Evolutionary conservation across 2,113 vertebrate species (phyloP).

Genomic region (Tympanuchus pallidicinctus): DNA sequence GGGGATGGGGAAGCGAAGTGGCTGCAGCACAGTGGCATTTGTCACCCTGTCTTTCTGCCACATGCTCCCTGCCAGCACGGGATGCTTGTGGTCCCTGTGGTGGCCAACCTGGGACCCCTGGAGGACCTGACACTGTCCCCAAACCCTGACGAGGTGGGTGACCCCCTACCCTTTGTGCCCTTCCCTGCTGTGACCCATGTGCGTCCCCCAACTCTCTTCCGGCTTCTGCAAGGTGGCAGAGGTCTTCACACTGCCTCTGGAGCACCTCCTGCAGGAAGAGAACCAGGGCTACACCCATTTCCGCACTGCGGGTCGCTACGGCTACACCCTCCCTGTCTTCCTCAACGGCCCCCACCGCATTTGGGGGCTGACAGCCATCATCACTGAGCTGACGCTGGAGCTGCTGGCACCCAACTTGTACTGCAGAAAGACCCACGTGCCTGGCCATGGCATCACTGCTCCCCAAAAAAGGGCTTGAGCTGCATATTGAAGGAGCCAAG

Average conservation of each 20-base stretch:
- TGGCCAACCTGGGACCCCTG: conserved; percentile 87
- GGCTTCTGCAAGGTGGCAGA: conserved; percentile 87
- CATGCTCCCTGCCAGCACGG: conserved; percentile 5
- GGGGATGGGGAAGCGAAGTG: background rate
- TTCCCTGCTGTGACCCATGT: background rate
- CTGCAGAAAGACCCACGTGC: background rate
- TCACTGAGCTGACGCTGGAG: conserved; percentile 85
- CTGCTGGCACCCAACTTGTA: conserved; percentile 66
- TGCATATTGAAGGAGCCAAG: background rate
- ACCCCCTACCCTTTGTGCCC: accelerated
- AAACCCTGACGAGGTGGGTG: conserved; percentile 87
- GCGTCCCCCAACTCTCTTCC: background rate
- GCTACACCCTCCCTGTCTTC: conserved; percentile 90
- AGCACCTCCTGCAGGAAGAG: conserved; percentile 81
- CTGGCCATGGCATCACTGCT: accelerated
- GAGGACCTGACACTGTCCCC: conserved; percentile 84
- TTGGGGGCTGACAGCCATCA: conserved; percentile 91
- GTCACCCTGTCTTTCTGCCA: background rate
- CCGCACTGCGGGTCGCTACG: conserved; percentile 76
- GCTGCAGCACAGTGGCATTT: background rate
- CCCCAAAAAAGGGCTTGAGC: background rate
- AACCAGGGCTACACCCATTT: conserved; percentile 92
- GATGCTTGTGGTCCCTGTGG: conserved; percentile 78
- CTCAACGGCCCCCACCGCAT: conserved; percentile 84
- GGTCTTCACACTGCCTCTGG: conserved; percentile 86